Conservation (phyloP, 2,797 vertebrate species). For the Natrix natrix region DNA sequence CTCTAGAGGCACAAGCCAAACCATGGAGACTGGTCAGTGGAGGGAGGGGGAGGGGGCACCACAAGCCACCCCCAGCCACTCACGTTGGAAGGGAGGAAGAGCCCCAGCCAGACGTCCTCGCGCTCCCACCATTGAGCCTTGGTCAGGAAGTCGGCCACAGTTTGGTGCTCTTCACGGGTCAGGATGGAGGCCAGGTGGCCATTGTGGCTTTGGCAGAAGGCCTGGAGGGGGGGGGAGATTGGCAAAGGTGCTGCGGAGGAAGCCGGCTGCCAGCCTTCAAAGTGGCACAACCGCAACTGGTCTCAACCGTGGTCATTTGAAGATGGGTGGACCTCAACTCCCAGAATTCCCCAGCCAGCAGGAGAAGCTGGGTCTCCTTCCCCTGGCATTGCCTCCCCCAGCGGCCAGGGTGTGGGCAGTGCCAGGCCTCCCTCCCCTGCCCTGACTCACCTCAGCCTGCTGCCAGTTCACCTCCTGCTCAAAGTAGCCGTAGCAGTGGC, state of each 20-base stretch:
- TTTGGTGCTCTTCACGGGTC: neutral
- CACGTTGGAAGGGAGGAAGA: neutral
- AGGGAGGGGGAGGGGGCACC: neutral
- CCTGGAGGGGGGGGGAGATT: neutral
- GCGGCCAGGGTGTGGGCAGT: neutral
- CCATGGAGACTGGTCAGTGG: neutral
- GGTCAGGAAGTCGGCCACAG: neutral
- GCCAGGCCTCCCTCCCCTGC: neutral
- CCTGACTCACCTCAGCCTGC: neutral
- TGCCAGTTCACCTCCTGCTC: neutral
- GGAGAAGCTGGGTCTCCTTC: constrained; percentile 29
- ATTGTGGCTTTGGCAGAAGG: neutral
- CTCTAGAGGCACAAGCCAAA: neutral
- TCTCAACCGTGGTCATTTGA: neutral
- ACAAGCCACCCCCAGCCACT: neutral
- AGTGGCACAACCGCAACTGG: neutral
- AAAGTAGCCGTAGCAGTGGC: neutral
- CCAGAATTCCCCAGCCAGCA: neutral
- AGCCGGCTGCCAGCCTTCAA: fast-evolving
- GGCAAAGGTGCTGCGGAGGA: neutral
- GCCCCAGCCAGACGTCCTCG: neutral
- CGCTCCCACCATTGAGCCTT: neutral
- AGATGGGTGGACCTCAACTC: neutral
- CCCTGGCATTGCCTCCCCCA: constrained; percentile 54
- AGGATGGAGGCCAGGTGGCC: constrained; percentile 5